Base-by-base conservation (phyloP, 2,888 invertebrate species). In the Tortricodes alternella region DNA sequence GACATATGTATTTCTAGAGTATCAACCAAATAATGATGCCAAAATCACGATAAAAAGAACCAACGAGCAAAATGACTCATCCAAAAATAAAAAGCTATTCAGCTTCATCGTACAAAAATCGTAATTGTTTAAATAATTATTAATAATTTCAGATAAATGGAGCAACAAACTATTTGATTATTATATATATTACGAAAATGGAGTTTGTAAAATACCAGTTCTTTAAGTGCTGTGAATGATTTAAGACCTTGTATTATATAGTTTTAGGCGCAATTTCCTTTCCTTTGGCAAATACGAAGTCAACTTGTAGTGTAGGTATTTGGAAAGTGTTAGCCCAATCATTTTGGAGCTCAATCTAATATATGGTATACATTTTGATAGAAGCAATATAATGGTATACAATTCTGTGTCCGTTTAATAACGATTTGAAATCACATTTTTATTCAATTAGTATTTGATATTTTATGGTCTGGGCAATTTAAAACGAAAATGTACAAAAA, bases 141-240 rank as follows among this genome's bases (percentile, higher is more conserved):
- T 49, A 64, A 63, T 57, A 62, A 60, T 46, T 48, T 57, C 53
- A 63, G 62, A 63, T 51, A 55, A 51, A 43, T 49, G 39, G 58
- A 60, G 38, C 21, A 37, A 48, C 23, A 15, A 35, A 29, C 13
- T 39, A 18, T 21, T 38, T 39, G 19, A 37, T 41, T 6, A 27
- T 23, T 9, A 39, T 46, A 7, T 41, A 18, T 44, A 18, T 29
- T 44, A 53, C 58, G 48, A 59, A 62, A 66, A 71, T 65, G 73
- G 70, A 70, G 76, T 74, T 72, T 67, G 75, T 71, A 72, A 68
- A 57, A 70, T 73, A 81, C 68, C 78, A 79, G 70, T 78, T 79
- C 63, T 76, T 62, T 50, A 64, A 59, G 76, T 74, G 78, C 79
- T 80, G 76, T 80, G 79, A 69, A 71, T 64, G 69, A 75, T 68